Conservation (phyloP, 2,888 invertebrate genomes). For the Eledona agricola region DNA sequence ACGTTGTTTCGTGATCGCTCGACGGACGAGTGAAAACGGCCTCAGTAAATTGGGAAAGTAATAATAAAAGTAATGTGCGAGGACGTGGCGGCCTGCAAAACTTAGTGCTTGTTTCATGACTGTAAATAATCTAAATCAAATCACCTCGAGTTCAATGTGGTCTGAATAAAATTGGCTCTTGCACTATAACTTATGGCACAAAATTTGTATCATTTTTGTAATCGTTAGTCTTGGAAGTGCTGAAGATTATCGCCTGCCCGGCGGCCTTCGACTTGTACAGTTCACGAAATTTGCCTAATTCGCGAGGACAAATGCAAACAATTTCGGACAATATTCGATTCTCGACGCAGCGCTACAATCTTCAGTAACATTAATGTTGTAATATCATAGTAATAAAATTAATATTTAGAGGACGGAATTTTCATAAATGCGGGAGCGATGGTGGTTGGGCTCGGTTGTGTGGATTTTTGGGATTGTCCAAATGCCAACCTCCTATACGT, state of each 20-base stretch:
- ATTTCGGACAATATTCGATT: slow-evolving; percentile 20
- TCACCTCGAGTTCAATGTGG: slow-evolving; percentile 45
- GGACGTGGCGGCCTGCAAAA: slow-evolving; percentile 29
- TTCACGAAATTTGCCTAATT: slow-evolving; percentile 15
- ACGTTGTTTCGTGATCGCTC: slow-evolving; percentile 46
- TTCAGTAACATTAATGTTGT: slow-evolving; percentile 31
- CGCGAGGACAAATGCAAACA: slow-evolving; percentile 7
- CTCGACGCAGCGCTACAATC: slow-evolving; percentile 21
- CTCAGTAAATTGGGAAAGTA: slow-evolving; percentile 15
- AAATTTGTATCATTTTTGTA: slow-evolving; percentile 21
- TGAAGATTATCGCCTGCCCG: slow-evolving; percentile 27
- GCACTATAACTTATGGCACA: slow-evolving; percentile 33
- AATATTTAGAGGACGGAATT: slow-evolving; percentile 23
- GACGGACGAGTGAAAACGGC: slow-evolving; percentile 29
- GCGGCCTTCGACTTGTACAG: slow-evolving; percentile 16
- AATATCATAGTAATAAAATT: slow-evolving; percentile 24
- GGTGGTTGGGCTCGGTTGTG: slow-evolving; percentile 9
- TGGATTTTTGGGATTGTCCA: slow-evolving; percentile 6
- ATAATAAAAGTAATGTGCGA: slow-evolving; percentile 11
- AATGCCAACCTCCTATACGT: slow-evolving; percentile 12
- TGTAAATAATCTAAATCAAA: slow-evolving; percentile 42
- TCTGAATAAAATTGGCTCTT: slow-evolving; percentile 33
- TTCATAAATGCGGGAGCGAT: slow-evolving; percentile 4
- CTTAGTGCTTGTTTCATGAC: slow-evolving; percentile 35
- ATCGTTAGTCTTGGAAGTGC: slow-evolving; percentile 5